A percentile compares a stretch with the other conserved stretches of the same genome.
Evolutionary conservation across 2,797 vertebrate genomes (phyloP).

Genomic region (Tenualosa thibaudeaui): DNA sequence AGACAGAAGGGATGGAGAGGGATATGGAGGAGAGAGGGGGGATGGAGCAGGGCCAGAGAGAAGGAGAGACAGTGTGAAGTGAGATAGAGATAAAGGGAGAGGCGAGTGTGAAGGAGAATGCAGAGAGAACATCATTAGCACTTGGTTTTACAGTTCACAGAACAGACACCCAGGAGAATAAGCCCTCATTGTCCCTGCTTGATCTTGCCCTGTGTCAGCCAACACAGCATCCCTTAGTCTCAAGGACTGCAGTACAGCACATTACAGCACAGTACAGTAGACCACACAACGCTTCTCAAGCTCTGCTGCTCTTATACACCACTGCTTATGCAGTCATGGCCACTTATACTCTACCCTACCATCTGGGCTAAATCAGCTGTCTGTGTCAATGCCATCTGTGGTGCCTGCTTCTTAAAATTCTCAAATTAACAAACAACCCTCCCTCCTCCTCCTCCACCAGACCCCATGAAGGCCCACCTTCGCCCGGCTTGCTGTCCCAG

Average conservation of each 20-base stretch:
- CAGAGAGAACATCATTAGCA: not conserved
- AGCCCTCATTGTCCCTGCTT: not conserved
- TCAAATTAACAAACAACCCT: not conserved
- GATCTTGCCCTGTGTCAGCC: not conserved
- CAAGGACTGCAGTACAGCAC: not conserved
- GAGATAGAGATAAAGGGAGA: not conserved
- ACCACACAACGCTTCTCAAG: not conserved
- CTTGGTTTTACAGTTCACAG: not conserved
- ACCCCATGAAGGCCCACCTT: conserved; percentile 76
- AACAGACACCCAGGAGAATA: not conserved
- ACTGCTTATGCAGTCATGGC: not conserved
- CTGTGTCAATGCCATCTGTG: not conserved
- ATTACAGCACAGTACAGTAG: not conserved
- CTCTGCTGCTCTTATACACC: not conserved
- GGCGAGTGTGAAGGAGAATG: not conserved
- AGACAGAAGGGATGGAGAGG: not conserved
- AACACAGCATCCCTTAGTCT: not conserved
- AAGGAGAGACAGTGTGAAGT: not conserved
- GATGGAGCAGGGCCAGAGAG: not conserved
- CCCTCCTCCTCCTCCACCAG: not conserved
- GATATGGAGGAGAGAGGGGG: not conserved
- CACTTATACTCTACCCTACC: not conserved
- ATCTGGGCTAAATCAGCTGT: conserved; percentile 9
- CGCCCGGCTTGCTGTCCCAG: conserved; percentile 93
- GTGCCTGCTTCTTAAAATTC: not conserved